These are phyloP conservation scores for Tenualosa ilisha DNA, from an alignment of 2,797 vertebrate genomes.

Conservation along the genomic window DNA sequence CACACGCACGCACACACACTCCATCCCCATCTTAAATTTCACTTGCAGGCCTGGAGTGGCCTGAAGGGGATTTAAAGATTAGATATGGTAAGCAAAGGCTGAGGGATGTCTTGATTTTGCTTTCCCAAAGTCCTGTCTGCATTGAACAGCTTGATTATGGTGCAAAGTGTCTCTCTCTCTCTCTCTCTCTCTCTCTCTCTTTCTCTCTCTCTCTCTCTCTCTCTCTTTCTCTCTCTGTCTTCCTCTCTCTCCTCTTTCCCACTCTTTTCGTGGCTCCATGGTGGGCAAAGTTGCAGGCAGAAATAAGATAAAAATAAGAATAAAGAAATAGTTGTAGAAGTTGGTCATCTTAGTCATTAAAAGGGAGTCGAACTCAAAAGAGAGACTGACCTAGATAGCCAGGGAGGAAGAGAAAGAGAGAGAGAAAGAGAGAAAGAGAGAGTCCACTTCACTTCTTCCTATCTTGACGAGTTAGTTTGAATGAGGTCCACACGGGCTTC, in stretches of 20 bases:
- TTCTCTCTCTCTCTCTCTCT: background rate
- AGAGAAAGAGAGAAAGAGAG: constrained; percentile 6
- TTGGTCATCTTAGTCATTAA: constrained; percentile 51
- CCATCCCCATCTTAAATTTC: constrained; percentile 62
- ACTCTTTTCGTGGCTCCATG: background rate
- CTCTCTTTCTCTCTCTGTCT: background rate
- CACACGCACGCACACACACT: constrained; percentile 15
- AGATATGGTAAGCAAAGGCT: constrained; percentile 66
- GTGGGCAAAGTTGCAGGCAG: background rate
- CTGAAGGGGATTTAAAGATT: constrained; percentile 65
- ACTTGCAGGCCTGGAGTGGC: constrained; percentile 52
- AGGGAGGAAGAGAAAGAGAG: constrained; percentile 4
- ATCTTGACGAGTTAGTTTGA: constrained; percentile 40
- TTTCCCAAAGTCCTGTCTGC: constrained; percentile 25
- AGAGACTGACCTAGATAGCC: constrained; percentile 57
- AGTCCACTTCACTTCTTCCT: background rate
- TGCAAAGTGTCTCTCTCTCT: constrained; percentile 32
- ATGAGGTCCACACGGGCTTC: constrained; percentile 55
- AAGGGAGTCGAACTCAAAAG: constrained; percentile 46
- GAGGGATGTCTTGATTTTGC: constrained; percentile 55
- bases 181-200: background rate
- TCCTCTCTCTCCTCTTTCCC: background rate
- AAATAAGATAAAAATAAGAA: constrained; percentile 41
- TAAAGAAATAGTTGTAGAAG: constrained; percentile 47
- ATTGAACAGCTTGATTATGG: constrained; percentile 44